A percentile compares a stretch with the other conserved stretches of the same genome.
These are phyloP conservation scores for Leptinotarsa texana DNA, from an alignment of 1,140 invertebrate species.

Conservation along the genomic window DNA sequence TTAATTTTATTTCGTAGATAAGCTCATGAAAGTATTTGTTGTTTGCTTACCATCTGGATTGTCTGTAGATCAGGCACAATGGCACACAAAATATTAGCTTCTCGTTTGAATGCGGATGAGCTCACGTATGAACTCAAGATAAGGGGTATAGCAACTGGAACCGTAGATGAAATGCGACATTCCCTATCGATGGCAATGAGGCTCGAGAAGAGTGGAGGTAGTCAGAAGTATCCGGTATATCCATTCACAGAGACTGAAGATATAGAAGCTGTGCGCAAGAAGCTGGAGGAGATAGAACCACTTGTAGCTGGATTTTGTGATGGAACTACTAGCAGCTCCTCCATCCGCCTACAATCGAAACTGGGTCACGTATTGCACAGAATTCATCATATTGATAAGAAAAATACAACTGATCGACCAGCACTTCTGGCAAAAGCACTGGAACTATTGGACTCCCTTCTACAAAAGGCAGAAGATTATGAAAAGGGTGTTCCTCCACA, in stretches of 20 bases:
- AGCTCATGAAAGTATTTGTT: too few species aligned
- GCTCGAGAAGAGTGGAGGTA: not conserved
- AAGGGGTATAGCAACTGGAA: constrained; percentile 8
- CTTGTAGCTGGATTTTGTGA: not conserved
- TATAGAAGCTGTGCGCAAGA: not conserved
- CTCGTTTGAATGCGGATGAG: not conserved
- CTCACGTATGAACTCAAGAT: constrained; percentile 1
- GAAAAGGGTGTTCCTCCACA: not conserved
- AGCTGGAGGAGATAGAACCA: constrained; percentile 6
- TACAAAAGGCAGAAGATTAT: not conserved
- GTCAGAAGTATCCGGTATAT: not conserved
- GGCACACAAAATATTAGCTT: not conserved
- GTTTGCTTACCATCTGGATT: not conserved
- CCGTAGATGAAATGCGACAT: constrained; percentile 11
- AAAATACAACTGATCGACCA: not conserved
- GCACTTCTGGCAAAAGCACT: not conserved
- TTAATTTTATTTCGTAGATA: too few species aligned
- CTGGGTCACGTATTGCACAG: constrained; percentile 1
- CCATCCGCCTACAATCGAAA: not conserved
- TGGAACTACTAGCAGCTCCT: not conserved
- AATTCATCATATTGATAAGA: not conserved
- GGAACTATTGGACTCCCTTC: not conserved
- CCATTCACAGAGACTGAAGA: not conserved
- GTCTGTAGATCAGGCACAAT: constrained; percentile 6
- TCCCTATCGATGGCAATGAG: not conserved